Percentiles rank a stretch among this genome's conserved stretches.
Evolutionary conservation across 2,888 invertebrate species (phyloP).

Genomic region (Thereva nobilitata): DNA sequence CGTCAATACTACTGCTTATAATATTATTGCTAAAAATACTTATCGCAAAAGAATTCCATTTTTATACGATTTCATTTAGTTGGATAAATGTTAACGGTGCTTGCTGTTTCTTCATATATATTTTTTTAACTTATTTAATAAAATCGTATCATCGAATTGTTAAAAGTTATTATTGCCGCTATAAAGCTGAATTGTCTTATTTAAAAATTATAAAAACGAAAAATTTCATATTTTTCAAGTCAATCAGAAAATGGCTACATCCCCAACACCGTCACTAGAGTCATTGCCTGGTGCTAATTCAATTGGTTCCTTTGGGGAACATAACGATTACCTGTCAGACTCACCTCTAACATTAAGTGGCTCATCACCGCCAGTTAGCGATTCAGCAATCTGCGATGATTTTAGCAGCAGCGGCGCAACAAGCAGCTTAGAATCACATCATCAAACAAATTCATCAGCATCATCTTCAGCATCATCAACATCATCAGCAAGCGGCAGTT

Average conservation of each 20-base stretch:
- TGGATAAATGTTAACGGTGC: too few relatives aligned
- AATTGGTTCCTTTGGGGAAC: conserved; percentile 83
- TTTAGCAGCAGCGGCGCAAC: conserved; percentile 55
- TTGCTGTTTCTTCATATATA: too few relatives aligned
- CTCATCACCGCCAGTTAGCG: conserved; percentile 84
- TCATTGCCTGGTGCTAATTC: conserved; percentile 85
- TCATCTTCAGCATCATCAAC: conserved; percentile 54
- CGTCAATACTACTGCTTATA: too few relatives aligned
- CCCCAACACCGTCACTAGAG: conserved; percentile 86
- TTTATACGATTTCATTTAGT: too few relatives aligned
- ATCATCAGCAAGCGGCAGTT: conserved; percentile 60
- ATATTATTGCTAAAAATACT: too few relatives aligned
- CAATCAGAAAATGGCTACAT: conserved; percentile 83
- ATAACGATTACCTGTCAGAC: conserved; percentile 75
- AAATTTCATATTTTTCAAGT: neutral
- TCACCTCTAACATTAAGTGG: conserved; percentile 83
- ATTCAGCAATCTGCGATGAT: conserved; percentile 79
- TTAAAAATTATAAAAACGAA: too few relatives aligned
- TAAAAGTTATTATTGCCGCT: too few relatives aligned
- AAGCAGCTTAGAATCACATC: conserved; percentile 52
- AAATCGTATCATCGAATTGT: too few relatives aligned
- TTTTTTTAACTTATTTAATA: too few relatives aligned
- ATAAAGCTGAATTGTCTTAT: too few relatives aligned
- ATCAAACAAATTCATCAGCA: conserved; percentile 54
- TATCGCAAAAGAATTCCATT: too few relatives aligned